Evolutionary conservation across 1,140 invertebrate genomes (phyloP), one percentile per base, ranked within the genome.

Genomic region (Eupeodes corollae): DNA sequence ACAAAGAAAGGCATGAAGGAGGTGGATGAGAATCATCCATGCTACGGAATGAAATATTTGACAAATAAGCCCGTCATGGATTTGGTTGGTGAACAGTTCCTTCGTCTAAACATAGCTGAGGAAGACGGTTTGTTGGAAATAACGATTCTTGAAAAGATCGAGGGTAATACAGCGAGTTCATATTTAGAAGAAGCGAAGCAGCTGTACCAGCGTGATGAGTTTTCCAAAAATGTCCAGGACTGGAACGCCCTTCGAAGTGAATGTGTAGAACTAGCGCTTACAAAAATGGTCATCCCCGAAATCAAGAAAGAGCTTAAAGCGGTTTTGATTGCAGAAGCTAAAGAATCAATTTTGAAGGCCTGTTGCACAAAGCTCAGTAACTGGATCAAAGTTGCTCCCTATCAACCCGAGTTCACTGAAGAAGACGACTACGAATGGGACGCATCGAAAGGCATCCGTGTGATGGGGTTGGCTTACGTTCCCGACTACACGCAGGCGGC

Each of bases 41-140:
- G 89, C 49, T 91, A 81, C 53, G 72, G 75, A 5, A 81, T 96
- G 75, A 98, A 98, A 59, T 99, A 97, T 67, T 57, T 99, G 8
- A 90, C 88, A 59, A 86, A 91, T 58, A 99, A 99, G 67, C 94
- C 94, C 0, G 88, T 99, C 0, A 75, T 82, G 10, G 89, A 96
- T 66, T 71, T 99, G 9, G 78, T 80, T 6, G 84, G 84, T 1
- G 95, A 98, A 55, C 88, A 96, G 61, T 99, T 86, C 69, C 71
- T 99, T 2, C 85, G 88, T 58, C 63, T 95, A 16, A 59, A 73
- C 0, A 83, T 90, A 55, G 91, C 89, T 1, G 86, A 91, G 54
- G 83, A 92, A 50, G 91, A 96, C 63, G 87, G 89, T 50, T 67
- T 95, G 15, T 59, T 98, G 11, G 82, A 73, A 40, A 75, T 89